These are phyloP conservation scores for Leptinotarsa undecemlineata DNA, from an alignment of 1,140 invertebrate genomes.

Conservation along the genomic window DNA sequence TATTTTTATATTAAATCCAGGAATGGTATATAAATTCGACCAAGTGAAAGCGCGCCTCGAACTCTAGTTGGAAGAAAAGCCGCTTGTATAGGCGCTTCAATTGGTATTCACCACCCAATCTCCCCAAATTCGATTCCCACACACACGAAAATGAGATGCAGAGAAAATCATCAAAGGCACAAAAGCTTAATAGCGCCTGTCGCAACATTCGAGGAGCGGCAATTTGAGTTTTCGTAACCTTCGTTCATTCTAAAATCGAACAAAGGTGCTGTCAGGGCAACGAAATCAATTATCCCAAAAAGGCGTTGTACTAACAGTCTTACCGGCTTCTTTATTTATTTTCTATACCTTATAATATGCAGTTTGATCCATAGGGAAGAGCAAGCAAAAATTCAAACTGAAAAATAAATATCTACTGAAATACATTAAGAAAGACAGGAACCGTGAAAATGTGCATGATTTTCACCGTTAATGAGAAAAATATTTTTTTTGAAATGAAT, in stretches of 20 bases:
- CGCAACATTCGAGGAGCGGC: conserved; percentile 43
- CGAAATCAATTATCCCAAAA: neutral
- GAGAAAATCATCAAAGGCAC: conserved; percentile 56
- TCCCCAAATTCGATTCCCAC: conserved; percentile 55
- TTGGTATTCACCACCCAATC: conserved; percentile 55
- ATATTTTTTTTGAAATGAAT: too few relatives aligned
- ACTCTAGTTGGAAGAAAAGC: conserved; percentile 42
- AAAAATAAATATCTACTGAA: too few relatives aligned
- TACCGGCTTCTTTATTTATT: too few relatives aligned
- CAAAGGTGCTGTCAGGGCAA: neutral
- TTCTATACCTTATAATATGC: too few relatives aligned
- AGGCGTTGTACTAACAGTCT: too few relatives aligned
- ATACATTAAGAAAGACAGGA: too few relatives aligned
- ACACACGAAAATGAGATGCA: conserved; percentile 56
- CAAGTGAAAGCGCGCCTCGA: conserved; percentile 25
- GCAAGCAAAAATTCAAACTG: too few relatives aligned
- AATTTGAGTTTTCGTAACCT: conserved; percentile 40
- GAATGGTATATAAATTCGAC: conserved; percentile 25
- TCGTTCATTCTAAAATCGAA: conserved; percentile 5
- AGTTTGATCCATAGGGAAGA: too few relatives aligned
- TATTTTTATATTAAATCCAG: conserved; percentile 25
- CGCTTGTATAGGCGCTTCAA: conserved; percentile 49
- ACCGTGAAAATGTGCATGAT: too few relatives aligned
- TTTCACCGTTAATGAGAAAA: too few relatives aligned
- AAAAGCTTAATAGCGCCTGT: conserved; percentile 51